Conservation (phyloP, 2,113 vertebrate species). For the Pangasianodon gigas region DNA sequence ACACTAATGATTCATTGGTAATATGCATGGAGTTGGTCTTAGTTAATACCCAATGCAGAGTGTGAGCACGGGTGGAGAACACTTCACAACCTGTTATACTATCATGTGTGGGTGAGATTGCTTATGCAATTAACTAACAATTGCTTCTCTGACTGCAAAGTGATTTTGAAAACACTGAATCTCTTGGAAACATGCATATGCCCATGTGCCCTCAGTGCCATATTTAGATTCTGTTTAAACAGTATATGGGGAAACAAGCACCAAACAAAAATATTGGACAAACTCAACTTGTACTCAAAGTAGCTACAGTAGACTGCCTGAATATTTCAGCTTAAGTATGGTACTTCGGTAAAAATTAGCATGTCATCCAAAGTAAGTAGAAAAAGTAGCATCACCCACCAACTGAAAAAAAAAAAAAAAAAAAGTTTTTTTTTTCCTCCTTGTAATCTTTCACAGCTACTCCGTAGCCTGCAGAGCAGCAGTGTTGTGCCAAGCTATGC, state of each 20-base stretch:
- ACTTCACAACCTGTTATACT: slow-evolving; percentile 74
- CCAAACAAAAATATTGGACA: slow-evolving; percentile 67
- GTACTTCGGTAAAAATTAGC: slow-evolving; percentile 69
- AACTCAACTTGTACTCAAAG: slow-evolving; percentile 65
- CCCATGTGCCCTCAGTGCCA: slow-evolving; percentile 65
- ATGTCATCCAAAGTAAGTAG: slow-evolving; percentile 77
- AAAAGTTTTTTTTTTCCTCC: slow-evolving; percentile 63
- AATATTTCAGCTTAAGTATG: slow-evolving; percentile 60
- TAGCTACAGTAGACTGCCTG: slow-evolving; percentile 66
- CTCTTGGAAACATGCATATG: slow-evolving; percentile 65
- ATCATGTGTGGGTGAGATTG: slow-evolving; percentile 56
- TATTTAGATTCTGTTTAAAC: slow-evolving; percentile 67
- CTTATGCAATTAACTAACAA: slow-evolving; percentile 18
- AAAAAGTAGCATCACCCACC: slow-evolving; percentile 76
- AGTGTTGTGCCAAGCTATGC: slow-evolving; percentile 78
- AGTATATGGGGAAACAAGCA: slow-evolving; percentile 59
- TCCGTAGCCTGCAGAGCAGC: slow-evolving; percentile 81
- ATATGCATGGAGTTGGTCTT: slow-evolving; percentile 65
- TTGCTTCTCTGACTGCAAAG: slow-evolving; percentile 68
- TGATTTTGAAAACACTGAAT: slow-evolving; percentile 61
- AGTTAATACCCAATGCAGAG: slow-evolving; percentile 69
- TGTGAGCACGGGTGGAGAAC: slow-evolving; percentile 62
- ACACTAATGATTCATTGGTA: slow-evolving; percentile 57
- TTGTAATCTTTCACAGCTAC: slow-evolving; percentile 79
- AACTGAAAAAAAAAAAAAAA: slow-evolving; percentile 73